Evolutionary conservation across 2,113 vertebrate species (phyloP).

Genomic region (Thermophis baileyi): DNA sequence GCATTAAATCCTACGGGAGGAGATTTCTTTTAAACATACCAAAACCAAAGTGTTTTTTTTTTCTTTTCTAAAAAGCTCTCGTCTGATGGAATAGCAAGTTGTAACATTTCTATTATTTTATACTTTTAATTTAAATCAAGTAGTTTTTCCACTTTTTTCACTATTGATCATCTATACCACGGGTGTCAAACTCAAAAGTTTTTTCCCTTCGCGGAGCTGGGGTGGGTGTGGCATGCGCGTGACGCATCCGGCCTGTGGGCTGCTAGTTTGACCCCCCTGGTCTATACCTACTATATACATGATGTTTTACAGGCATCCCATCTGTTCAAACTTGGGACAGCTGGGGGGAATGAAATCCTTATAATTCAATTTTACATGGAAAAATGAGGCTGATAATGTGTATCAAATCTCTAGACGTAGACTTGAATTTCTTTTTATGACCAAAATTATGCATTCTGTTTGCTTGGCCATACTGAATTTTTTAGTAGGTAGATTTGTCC

Average conservation of each 20-base stretch:
- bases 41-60: background rate
- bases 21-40: background rate
- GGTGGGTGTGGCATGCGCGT: too few relatives aligned
- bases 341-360: background rate
- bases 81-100: background rate
- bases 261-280: too few relatives aligned
- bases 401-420: background rate
- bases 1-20: accelerated
- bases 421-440: background rate
- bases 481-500: background rate
- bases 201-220: too few relatives aligned
- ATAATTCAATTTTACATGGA: background rate
- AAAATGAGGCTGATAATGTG: background rate
- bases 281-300: background rate
- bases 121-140: background rate
- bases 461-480: background rate
- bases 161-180: background rate
- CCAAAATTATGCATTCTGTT: background rate
- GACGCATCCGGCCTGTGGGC: too few relatives aligned
- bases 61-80: background rate
- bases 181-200: too few relatives aligned
- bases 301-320: background rate
- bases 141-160: background rate
- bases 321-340: background rate
- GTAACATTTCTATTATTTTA: background rate